Evolutionary conservation across 2,888 invertebrate genomes (phyloP).

Genomic region (Hartigia nigra): DNA sequence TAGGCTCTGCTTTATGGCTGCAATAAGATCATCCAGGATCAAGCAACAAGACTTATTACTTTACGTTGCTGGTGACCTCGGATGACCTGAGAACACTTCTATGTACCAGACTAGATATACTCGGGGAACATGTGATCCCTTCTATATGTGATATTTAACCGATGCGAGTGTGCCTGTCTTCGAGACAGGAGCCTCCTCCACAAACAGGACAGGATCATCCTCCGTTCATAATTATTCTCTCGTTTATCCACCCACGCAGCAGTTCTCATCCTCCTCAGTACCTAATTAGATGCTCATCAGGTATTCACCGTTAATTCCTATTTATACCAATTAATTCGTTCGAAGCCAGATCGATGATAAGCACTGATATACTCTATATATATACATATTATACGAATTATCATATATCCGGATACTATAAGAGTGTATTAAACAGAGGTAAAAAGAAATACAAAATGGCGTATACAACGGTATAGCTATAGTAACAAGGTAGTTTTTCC

Average conservation of each 20-base stretch:
- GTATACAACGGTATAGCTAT: background rate
- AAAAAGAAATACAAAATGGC: background rate
- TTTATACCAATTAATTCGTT: background rate
- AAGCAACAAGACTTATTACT: background rate
- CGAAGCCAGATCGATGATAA: background rate
- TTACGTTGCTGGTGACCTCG: conserved; percentile 41
- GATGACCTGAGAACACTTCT: conserved; percentile 43
- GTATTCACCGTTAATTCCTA: background rate
- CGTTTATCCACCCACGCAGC: conserved; percentile 37
- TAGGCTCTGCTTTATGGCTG: background rate
- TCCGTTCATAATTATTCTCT: conserved; percentile 50
- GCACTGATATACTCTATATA: background rate
- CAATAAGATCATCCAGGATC: background rate
- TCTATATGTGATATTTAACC: background rate
- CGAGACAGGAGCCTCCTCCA: conserved; percentile 18
- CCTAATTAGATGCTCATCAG: conserved; percentile 46
- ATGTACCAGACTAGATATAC: conserved; percentile 19
- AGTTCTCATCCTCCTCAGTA: conserved; percentile 38
- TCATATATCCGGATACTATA: background rate
- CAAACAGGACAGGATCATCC: conserved; percentile 41
- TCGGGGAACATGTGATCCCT: background rate
- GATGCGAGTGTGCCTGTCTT: background rate
- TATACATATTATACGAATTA: background rate
- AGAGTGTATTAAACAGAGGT: background rate
- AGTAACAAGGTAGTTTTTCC: background rate